These are phyloP conservation scores for Daphoenositta chrysoptera DNA, from an alignment of 2,113 vertebrate genomes.

Conservation along the genomic window DNA sequence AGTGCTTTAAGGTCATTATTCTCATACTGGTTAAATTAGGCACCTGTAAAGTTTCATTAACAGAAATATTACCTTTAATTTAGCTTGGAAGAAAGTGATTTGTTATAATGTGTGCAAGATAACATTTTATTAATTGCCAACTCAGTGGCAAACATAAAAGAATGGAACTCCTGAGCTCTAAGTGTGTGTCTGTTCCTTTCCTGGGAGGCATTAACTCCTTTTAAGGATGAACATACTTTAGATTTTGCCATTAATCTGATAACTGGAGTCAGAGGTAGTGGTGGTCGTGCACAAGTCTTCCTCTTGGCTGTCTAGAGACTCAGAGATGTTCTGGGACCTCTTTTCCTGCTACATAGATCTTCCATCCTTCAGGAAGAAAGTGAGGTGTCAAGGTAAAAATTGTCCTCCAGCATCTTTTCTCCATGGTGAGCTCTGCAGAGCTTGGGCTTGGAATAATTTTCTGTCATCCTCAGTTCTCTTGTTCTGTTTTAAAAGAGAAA, in stretches of 20 bases:
- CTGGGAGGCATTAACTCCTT: neutral
- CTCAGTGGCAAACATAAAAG: neutral
- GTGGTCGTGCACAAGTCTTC: neutral
- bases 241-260: neutral
- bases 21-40: neutral
- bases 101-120: neutral
- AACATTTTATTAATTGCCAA: constrained; percentile 12
- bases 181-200: neutral
- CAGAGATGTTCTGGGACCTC: neutral
- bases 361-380: neutral
- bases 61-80: constrained; percentile 29
- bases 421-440: neutral
- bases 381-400: neutral
- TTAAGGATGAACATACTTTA: neutral
- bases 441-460: neutral
- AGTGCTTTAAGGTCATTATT: neutral
- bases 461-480: neutral
- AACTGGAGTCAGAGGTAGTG: neutral
- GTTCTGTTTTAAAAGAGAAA: neutral
- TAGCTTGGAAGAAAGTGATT: neutral
- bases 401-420: neutral
- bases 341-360: neutral
- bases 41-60: neutral
- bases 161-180: neutral
- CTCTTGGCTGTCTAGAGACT: neutral